Conservation (phyloP, 2,888 invertebrate species). For the Allacma fusca region DNA sequence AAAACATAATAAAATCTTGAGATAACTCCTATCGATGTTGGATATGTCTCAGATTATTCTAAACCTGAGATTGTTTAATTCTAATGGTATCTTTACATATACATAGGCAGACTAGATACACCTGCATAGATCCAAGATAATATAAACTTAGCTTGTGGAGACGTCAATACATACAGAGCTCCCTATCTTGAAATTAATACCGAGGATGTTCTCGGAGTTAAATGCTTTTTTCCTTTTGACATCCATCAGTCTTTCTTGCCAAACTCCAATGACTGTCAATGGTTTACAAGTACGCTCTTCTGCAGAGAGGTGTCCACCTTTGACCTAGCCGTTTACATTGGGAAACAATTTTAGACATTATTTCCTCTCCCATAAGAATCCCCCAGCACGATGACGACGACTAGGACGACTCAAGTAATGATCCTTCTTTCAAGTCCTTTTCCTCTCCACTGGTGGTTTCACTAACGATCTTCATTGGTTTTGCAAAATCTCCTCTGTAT, state of each 20-base stretch:
- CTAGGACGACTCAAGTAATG: neutral
- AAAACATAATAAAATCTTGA: too few species aligned
- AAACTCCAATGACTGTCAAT: neutral
- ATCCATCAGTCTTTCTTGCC: neutral
- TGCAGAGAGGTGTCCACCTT: neutral
- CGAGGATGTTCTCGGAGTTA: neutral
- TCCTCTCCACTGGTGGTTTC: neutral
- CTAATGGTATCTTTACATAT: too few species aligned
- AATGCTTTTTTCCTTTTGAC: conserved; percentile 2
- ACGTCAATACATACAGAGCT: too few species aligned
- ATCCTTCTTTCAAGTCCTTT: neutral
- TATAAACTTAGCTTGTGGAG: too few species aligned
- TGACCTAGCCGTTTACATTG: conserved; percentile 29
- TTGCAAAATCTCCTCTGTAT: neutral
- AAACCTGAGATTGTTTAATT: too few species aligned
- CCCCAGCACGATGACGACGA: neutral
- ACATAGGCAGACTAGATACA: too few species aligned
- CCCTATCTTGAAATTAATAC: too few species aligned
- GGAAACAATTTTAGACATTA: conserved; percentile 32
- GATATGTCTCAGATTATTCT: too few species aligned
- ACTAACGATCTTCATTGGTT: neutral
- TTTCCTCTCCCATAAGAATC: neutral
- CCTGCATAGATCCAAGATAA: too few species aligned
- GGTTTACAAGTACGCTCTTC: neutral
- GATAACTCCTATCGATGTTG: too few species aligned